These are phyloP conservation scores for Rousettus leschenaultii DNA, from an alignment of 2,113 vertebrate genomes.

Conservation along the genomic window DNA sequence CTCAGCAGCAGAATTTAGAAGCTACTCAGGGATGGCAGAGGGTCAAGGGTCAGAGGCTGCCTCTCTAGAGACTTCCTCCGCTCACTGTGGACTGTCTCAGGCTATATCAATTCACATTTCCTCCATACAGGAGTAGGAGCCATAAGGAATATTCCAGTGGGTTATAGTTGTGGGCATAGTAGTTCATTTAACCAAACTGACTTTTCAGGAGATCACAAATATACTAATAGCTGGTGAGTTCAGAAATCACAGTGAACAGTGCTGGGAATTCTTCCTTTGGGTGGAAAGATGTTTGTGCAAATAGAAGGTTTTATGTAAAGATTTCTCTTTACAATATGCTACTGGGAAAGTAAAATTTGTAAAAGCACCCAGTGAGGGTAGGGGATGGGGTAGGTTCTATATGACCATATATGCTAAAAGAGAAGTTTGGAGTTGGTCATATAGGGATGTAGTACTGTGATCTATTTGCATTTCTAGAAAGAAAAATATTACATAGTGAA, in stretches of 20 bases:
- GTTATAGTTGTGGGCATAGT: not conserved
- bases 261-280: not conserved
- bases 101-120: not conserved
- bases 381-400: fast-evolving
- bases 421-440: not conserved
- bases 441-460: not conserved
- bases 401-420: not conserved
- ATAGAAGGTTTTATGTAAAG: not conserved
- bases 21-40: not conserved
- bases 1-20: not conserved
- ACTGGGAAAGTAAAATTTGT: not conserved
- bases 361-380: not conserved
- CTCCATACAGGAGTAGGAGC: not conserved
- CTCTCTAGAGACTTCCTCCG: not conserved
- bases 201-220: not conserved
- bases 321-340: not conserved
- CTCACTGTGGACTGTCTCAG: not conserved
- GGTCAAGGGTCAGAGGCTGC: not conserved
- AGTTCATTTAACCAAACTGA: not conserved
- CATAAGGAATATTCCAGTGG: not conserved
- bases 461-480: not conserved
- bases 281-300: not conserved
- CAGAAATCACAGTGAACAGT: not conserved
- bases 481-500: not conserved
- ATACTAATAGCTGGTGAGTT: too few relatives aligned